Percentiles rank a stretch among this genome's conserved stretches.
Evolutionary conservation across 53 echinoderm and acorn worm species (phyloP).

Genomic region (Apostichopus leukothele): DNA sequence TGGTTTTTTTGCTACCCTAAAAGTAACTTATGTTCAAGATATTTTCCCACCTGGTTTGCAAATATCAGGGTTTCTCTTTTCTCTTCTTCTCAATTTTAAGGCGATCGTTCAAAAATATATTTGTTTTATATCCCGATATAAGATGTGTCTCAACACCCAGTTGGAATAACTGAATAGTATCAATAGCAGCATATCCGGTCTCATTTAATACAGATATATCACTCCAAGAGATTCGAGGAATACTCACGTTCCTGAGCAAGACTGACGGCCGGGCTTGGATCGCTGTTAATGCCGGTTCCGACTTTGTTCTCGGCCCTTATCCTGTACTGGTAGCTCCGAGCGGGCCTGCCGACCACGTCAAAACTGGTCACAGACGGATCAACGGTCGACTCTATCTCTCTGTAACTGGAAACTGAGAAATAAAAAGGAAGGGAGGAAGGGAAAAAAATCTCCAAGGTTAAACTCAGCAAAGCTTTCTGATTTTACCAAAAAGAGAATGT

Average conservation of each 20-base stretch:
- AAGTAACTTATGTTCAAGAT: no score
- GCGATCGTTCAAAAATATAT: no score
- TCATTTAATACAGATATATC: no score
- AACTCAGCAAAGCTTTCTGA: neutral
- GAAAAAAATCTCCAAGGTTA: neutral
- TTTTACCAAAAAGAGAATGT: neutral
- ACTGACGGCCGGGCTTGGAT: neutral
- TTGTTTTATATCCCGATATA: no score
- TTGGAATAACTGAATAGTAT: no score
- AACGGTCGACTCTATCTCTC: conserved; percentile 75
- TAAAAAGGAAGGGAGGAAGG: neutral
- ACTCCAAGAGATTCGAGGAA: neutral
- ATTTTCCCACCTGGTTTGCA: no score
- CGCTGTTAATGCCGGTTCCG: conserved; percentile 54
- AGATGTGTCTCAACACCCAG: no score
- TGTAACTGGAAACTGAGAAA: conserved; percentile 21
- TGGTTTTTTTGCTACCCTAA: no score
- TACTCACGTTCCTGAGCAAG: conserved; percentile 6
- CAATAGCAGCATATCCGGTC: no score
- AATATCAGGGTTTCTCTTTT: no score
- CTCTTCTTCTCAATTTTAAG: no score
- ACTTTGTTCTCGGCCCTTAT: conserved; percentile 80
- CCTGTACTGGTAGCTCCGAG: conserved; percentile 77
- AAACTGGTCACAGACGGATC: conserved; percentile 59
- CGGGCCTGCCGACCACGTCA: conserved; percentile 65